Percentiles rank a stretch among this genome's conserved stretches.
These are phyloP conservation scores for Patella caerulea DNA, from an alignment of 2,888 invertebrate genomes.

Conservation along the genomic window DNA sequence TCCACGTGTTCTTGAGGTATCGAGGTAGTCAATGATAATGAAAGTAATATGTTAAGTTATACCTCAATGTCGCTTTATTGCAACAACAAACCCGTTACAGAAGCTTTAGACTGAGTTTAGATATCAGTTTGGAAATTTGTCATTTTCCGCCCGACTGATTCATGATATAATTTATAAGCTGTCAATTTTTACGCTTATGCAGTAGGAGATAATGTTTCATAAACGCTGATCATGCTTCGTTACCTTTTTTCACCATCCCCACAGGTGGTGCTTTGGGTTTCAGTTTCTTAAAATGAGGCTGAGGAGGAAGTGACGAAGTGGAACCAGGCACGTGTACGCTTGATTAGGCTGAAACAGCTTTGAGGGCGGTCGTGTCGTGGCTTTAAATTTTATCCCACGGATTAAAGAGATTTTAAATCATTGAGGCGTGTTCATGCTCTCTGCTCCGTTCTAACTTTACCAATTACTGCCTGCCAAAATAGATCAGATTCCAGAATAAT, in stretches of 20 bases:
- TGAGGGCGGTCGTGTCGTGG: slow-evolving; percentile 17
- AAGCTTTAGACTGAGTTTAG: no score
- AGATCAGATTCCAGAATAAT: neutral
- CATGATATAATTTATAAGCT: neutral
- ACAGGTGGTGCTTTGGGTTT: slow-evolving; percentile 23
- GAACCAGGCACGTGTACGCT: slow-evolving; percentile 20
- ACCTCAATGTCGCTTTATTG: no score
- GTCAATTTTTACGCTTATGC: neutral
- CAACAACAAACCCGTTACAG: no score
- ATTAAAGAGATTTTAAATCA: neutral
- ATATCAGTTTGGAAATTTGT: no score
- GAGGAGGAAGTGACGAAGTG: slow-evolving; percentile 12
- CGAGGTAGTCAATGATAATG: no score
- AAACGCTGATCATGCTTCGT: slow-evolving; percentile 16
- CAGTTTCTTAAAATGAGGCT: slow-evolving; percentile 9
- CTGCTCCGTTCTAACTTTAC: neutral
- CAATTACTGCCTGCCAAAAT: neutral
- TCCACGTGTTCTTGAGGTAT: no score
- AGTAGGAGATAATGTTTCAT: slow-evolving; percentile 15
- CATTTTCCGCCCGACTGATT: neutral
- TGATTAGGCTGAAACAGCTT: slow-evolving; percentile 24
- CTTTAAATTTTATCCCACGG: slow-evolving; percentile 10
- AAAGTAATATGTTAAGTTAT: no score
- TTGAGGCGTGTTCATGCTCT: neutral
- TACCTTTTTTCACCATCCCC: slow-evolving; percentile 13